A percentile compares a stretch with the other conserved stretches of the same genome.
phyloP scores from a whole-genome alignment of 1,140 invertebrate genomes.

The Acyrthosiphon pisum region DNA sequence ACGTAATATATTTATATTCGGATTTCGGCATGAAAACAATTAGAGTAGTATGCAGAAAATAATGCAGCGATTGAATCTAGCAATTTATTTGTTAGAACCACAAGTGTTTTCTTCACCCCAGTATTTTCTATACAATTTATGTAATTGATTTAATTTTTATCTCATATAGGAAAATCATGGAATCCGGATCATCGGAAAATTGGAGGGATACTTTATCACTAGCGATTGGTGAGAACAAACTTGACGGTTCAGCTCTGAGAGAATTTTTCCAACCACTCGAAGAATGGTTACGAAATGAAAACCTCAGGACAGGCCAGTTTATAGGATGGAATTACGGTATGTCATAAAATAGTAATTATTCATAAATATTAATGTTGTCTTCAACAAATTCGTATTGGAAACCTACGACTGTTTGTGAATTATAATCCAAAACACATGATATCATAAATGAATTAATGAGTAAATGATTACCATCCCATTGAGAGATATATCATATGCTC shows the following conservation, averaged over 20 bases:
- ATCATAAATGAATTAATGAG: neutral
- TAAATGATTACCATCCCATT: neutral
- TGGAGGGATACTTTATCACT: constrained; percentile 85
- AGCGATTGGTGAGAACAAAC: constrained; percentile 77
- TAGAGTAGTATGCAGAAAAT: too few relatives aligned
- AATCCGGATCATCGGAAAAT: constrained; percentile 81
- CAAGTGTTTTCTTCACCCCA: neutral
- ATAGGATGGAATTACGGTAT: constrained; percentile 82
- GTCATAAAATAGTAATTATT: constrained; percentile 7
- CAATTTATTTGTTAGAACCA: neutral
- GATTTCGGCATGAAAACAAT: too few relatives aligned
- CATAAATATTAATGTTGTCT: neutral
- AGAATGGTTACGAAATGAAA: constrained; percentile 86
- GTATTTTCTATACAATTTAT: neutral
- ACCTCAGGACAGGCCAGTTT: constrained; percentile 78
- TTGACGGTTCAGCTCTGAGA: constrained; percentile 83
- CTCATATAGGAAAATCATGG: constrained; percentile 77
- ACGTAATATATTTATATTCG: too few relatives aligned
- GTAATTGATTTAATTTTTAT: neutral
- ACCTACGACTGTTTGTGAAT: neutral
- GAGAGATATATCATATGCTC: neutral
- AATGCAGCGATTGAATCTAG: neutral
- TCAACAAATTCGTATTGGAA: neutral
- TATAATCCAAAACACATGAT: neutral
- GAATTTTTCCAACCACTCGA: constrained; percentile 92